Evolutionary conservation across 2,113 vertebrate genomes (phyloP), one percentile per base, ranked within the genome.

Genomic region (Cyprinodon brontotheroides): DNA sequence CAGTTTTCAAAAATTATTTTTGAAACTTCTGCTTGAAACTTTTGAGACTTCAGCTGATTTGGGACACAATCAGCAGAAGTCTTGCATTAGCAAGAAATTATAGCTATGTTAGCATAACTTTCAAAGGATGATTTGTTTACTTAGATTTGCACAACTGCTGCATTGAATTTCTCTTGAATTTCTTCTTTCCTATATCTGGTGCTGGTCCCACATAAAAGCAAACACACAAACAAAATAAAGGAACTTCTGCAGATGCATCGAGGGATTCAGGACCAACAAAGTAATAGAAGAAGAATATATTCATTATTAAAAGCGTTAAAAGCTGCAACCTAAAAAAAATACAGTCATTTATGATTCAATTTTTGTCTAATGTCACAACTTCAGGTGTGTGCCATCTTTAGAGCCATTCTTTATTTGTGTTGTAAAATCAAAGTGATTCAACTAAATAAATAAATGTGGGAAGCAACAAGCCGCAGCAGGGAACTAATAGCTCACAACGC

Each of bases 401-500:
- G 62, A 75, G 77, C 87, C 80, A 84, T 84, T 83, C 76, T 85
- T 90, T 85, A 84, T 82, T 88, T 88, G 76, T 89, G 85, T 78
- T 65, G 85, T 88, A 89, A 90, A 87, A 90, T 91, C 89, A 91
- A 68, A 29, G 17, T 82, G 86, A 87, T 69, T 84, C 84, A 83
- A 45, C 79, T 80, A 82, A 88, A 89, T 89, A 90, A 85, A 68
- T 53, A 74, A 29, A 72, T 80, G 89, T 91, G 81, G 88, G 81
- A 71, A 48, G 68, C 75, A 65, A 13, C 11, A 72, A 89, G 62
- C 71, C 71, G 75, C 72, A 65, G 83, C 81, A 48, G 69, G 65
- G 72, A 60, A 77, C 86, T 84, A 83, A 89, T 86, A 80, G 80
- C 83, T 91, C 85, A 90, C 61, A 29, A 72, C 64, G 67, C 50